Conservation (phyloP, 2,113 vertebrate species). For the Cacatua alba region DNA sequence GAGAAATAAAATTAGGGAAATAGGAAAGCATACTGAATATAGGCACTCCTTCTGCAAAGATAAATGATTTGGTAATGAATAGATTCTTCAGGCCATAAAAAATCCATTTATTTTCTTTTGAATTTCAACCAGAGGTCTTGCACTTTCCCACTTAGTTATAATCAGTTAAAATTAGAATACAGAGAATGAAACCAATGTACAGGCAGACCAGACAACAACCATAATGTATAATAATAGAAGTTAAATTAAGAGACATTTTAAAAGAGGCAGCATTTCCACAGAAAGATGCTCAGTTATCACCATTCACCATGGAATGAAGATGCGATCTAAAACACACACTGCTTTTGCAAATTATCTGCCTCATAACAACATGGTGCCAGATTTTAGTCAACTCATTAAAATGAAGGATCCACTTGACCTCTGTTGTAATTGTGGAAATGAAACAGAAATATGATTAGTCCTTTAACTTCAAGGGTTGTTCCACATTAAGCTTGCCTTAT, state of each 20-base stretch:
- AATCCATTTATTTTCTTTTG: conserved; percentile 79
- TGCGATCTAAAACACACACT: not conserved
- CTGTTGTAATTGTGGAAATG: not conserved
- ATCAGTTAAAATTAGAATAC: conserved; percentile 68
- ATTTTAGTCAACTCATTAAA: not conserved
- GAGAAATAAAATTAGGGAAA: conserved; percentile 69
- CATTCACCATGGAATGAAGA: not conserved
- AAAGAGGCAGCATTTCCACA: not conserved
- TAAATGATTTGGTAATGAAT: conserved; percentile 80
- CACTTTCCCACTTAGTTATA: conserved; percentile 68
- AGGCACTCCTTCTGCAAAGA: conserved; percentile 70
- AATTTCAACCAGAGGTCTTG: conserved; percentile 72
- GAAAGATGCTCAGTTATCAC: not conserved
- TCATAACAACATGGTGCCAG: not conserved
- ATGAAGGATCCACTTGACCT: not conserved
- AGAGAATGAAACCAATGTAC: conserved; percentile 21
- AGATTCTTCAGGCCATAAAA: conserved; percentile 78
- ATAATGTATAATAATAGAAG: conserved; percentile 25
- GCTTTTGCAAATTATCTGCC: not conserved
- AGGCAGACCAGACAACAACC: conserved; percentile 59
- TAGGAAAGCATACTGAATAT: conserved; percentile 37
- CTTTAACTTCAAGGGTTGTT: not conserved
- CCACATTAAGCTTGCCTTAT: not conserved
- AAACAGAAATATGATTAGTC: not conserved
- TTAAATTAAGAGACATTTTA: conserved; percentile 30